Percentiles rank a stretch among this genome's conserved stretches.
Evolutionary conservation across 2,797 vertebrate genomes (phyloP).

Genomic region (Mus spretus): DNA sequence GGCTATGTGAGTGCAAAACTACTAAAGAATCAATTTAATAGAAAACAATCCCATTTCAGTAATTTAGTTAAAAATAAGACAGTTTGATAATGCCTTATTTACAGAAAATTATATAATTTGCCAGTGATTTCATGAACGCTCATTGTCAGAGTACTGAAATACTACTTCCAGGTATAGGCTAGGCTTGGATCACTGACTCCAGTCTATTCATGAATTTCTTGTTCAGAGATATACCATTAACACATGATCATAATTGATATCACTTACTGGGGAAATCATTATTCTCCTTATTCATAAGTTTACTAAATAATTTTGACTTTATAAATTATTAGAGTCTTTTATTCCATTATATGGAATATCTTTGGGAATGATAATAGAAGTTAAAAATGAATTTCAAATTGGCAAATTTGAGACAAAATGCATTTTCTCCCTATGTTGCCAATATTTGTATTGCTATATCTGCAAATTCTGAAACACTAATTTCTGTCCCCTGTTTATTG

Average conservation of each 20-base stretch:
- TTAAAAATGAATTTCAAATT: neutral
- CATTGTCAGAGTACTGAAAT: neutral
- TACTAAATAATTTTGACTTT: neutral
- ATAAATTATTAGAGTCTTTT: neutral
- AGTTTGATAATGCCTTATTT: neutral
- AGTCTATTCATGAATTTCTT: neutral
- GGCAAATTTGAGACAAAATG: neutral
- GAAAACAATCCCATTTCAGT: neutral
- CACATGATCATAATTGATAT: neutral
- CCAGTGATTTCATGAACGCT: neutral
- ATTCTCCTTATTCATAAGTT: neutral
- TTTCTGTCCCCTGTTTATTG: neutral
- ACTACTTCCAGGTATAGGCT: accelerated
- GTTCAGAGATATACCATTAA: neutral
- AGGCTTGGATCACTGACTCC: neutral
- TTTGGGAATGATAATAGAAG: neutral
- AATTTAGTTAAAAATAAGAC: neutral
- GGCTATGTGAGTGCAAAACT: neutral
- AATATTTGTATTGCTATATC: neutral
- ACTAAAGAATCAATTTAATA: neutral
- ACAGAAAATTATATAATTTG: neutral
- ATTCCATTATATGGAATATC: neutral
- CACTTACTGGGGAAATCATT: neutral
- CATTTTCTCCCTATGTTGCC: neutral
- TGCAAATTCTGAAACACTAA: neutral